phyloP scores from a whole-genome alignment of 2,113 vertebrate species.

The Alaudala cheleensis region DNA sequence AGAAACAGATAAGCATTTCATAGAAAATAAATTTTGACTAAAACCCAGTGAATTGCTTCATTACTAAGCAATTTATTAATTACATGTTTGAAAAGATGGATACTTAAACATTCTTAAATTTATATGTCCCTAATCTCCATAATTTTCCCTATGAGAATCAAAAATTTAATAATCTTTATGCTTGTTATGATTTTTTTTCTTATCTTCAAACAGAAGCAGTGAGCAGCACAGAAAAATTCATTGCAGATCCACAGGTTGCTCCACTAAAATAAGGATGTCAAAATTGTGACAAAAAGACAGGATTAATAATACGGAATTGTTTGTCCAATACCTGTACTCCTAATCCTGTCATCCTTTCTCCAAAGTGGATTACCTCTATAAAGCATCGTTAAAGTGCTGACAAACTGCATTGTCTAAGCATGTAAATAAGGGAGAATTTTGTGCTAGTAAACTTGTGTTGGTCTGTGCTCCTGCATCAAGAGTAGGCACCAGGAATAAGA shows the following conservation, averaged over 20 bases:
- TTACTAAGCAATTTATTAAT: not conserved
- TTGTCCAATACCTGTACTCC: not conserved
- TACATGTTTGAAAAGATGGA: not conserved
- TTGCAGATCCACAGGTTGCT: not conserved
- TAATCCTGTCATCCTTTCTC: not conserved
- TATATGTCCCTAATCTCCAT: not conserved
- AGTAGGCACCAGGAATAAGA: not conserved
- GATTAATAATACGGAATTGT: not conserved
- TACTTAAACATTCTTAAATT: not conserved
- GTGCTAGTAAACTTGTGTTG: not conserved
- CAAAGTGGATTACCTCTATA: not conserved
- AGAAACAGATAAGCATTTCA: not conserved
- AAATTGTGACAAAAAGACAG: not conserved
- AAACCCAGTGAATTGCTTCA: not conserved
- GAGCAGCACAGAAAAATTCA: not conserved
- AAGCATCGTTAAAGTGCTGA: not conserved
- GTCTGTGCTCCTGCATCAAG: not conserved
- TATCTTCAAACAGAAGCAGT: not conserved
- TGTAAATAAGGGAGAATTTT: not conserved
- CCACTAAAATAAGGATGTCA: not conserved
- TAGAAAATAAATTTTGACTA: not conserved
- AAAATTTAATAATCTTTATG: not conserved
- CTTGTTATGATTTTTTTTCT: not conserved
- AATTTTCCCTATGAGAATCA: accelerated
- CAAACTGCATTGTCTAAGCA: not conserved